Percentiles rank a stretch among this genome's conserved stretches.
Evolutionary conservation across 2,113 vertebrate species (phyloP).

Genomic region (Corythaixoides concolor): DNA sequence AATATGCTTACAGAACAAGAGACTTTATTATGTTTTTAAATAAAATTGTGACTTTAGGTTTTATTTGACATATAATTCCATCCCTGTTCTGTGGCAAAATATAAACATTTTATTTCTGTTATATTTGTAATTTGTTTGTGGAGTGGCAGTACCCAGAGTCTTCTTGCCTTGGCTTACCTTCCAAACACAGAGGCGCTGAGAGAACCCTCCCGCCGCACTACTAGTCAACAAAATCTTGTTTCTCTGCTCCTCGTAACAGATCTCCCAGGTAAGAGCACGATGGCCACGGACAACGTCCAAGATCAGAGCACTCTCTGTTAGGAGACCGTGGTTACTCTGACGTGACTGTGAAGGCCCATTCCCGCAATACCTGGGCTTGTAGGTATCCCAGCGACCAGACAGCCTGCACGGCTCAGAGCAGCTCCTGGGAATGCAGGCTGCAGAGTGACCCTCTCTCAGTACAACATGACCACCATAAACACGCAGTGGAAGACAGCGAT

Average conservation of each 20-base stretch:
- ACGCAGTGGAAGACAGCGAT: not conserved
- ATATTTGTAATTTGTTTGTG: not conserved
- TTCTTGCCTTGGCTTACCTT: not conserved
- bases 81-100: not conserved
- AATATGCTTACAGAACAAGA: not conserved
- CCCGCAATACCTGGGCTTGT: not conserved
- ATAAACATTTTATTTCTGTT: not conserved
- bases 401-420: not conserved
- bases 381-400: accelerated
- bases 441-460: not conserved
- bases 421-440: not conserved
- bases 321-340: not conserved
- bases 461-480: not conserved
- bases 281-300: accelerated
- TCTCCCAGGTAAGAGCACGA: not conserved
- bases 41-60: not conserved
- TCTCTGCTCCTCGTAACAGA: not conserved
- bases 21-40: not conserved
- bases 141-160: not conserved
- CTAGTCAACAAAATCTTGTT: not conserved
- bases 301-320: not conserved
- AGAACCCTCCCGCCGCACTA: accelerated
- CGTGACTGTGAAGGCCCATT: not conserved
- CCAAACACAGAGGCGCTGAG: accelerated
- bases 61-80: not conserved